Conservation (phyloP, 2,797 vertebrate genomes). For the Myotis planiceps region DNA sequence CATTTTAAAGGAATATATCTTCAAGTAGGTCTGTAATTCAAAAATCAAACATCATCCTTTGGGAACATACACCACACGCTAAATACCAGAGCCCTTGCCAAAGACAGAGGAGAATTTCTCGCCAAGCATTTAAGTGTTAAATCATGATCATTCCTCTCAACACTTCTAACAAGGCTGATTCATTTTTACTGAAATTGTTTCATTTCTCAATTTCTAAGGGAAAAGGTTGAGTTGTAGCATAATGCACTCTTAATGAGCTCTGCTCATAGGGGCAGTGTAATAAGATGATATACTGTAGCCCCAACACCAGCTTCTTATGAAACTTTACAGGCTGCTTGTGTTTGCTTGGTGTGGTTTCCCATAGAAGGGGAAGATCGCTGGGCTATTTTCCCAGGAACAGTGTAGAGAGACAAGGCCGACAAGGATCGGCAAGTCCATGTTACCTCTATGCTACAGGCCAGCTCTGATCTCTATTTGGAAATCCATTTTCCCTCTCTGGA, state of each 20-base stretch:
- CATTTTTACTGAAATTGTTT: slow-evolving; percentile 35
- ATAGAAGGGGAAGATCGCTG: not conserved
- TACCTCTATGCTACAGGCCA: not conserved
- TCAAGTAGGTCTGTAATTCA: slow-evolving; percentile 12
- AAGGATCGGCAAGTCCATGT: no score
- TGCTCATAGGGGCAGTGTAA: not conserved
- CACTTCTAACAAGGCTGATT: not conserved
- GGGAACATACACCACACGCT: not conserved
- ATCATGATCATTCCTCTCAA: not conserved
- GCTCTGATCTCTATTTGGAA: not conserved
- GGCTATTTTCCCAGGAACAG: not conserved
- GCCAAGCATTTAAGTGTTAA: slow-evolving; percentile 4
- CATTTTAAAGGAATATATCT: not conserved
- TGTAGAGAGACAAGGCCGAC: not conserved
- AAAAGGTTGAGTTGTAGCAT: not conserved
- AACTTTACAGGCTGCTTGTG: not conserved
- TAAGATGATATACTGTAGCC: not conserved
- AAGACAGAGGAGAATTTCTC: not conserved
- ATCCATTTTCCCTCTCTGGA: not conserved
- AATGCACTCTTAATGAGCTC: not conserved
- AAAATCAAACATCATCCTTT: not conserved
- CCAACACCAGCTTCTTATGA: not conserved
- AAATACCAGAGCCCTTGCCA: not conserved
- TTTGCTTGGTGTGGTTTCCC: not conserved
- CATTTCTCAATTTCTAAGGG: slow-evolving; percentile 12